Conservation (phyloP, 2,888 invertebrate genomes). For the Drosophila borborema region DNA sequence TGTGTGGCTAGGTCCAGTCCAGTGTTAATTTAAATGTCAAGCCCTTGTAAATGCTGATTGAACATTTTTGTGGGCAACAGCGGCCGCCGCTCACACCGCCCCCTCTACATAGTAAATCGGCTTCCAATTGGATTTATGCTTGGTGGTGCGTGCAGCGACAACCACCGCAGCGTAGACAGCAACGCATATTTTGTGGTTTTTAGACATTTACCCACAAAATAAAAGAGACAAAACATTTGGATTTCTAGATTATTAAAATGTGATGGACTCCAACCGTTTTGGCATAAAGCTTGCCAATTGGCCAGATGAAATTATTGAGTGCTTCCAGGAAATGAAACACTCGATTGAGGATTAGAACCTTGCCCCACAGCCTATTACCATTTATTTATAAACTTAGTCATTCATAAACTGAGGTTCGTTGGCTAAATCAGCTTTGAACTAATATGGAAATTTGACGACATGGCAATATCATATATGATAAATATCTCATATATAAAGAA, state of each 20-base stretch:
- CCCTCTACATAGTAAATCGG: conserved; percentile 23
- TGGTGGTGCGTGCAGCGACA: conserved; percentile 65
- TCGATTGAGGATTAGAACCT: neutral
- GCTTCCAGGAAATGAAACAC: neutral
- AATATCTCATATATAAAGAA: neutral
- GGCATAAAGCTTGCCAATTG: neutral
- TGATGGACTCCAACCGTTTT: conserved; percentile 10
- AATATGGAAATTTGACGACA: neutral
- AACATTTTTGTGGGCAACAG: conserved; percentile 25
- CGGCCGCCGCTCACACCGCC: neutral
- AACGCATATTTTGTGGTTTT: conserved; percentile 63
- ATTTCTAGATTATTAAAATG: conserved; percentile 17
- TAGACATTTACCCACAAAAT: conserved; percentile 17
- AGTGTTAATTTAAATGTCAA: conserved; percentile 66
- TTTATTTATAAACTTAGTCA: neutral
- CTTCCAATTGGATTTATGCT: conserved; percentile 70
- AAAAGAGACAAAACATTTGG: conserved; percentile 16
- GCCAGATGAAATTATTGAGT: conserved; percentile 1
- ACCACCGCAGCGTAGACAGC: conserved; percentile 47
- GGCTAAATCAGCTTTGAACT: neutral
- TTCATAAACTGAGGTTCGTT: neutral
- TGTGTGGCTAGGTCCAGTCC: conserved; percentile 17
- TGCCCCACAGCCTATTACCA: neutral
- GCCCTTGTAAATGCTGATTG: conserved; percentile 49
- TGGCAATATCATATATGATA: neutral